phyloP scores from a whole-genome alignment of 2,888 invertebrate species.

The Pediacus dermestoides region DNA sequence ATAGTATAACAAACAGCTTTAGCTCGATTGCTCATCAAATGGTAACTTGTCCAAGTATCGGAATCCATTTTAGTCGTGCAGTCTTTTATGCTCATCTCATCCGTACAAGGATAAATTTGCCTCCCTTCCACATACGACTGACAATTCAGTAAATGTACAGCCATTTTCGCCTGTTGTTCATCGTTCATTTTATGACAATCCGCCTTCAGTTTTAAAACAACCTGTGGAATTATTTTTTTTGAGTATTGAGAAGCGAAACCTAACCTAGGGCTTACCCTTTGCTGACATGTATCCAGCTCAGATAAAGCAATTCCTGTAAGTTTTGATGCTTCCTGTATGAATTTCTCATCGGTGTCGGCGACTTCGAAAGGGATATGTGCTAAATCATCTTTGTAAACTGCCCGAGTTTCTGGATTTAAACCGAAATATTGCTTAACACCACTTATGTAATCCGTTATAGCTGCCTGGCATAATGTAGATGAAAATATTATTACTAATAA shows the following conservation, averaged over 20 bases:
- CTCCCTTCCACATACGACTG: slow-evolving; percentile 62
- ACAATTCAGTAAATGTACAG: slow-evolving; percentile 65
- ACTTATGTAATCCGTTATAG: slow-evolving; percentile 31
- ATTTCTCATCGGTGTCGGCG: slow-evolving; percentile 58
- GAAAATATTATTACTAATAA: too few relatives aligned
- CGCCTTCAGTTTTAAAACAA: slow-evolving; percentile 58
- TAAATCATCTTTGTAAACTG: slow-evolving; percentile 29
- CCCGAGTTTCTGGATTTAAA: slow-evolving; percentile 20
- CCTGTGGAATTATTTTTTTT: slow-evolving; percentile 41
- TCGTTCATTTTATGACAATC: slow-evolving; percentile 60
- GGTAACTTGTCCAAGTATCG: slow-evolving; percentile 67
- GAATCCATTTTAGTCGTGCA: slow-evolving; percentile 65
- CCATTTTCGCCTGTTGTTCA: slow-evolving; percentile 63
- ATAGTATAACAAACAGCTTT: slow-evolving; percentile 65
- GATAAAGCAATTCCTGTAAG: slow-evolving; percentile 56
- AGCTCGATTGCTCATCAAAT: slow-evolving; percentile 63
- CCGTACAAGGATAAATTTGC: slow-evolving; percentile 57
- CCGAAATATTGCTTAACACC: slow-evolving; percentile 33
- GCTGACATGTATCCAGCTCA: slow-evolving; percentile 61
- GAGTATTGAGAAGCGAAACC: slow-evolving; percentile 4
- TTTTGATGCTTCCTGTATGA: slow-evolving; percentile 59
- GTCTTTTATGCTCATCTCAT: slow-evolving; percentile 60
- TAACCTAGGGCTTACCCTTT: slow-evolving; percentile 49
- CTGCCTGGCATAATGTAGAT: too few relatives aligned
- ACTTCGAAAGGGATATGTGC: slow-evolving; percentile 54